Evolutionary conservation across 2,888 invertebrate species (phyloP), one percentile per base, ranked within the genome.

Genomic region (Athetis lepigone): DNA sequence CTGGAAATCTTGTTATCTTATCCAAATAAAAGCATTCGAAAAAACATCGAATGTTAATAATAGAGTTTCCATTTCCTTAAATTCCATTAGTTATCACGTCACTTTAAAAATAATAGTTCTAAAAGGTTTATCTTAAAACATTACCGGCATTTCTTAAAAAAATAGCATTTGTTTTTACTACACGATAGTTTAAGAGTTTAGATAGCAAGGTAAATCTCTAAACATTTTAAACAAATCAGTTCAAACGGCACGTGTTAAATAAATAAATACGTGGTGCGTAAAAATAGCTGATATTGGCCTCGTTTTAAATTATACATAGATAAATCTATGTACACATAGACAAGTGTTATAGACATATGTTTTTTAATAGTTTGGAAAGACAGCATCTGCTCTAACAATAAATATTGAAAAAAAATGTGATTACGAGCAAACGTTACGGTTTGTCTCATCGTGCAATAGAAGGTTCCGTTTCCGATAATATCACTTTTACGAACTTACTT

Each of bases 231-330:
- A 40, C 37, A 60, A 27, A 65, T 42, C 18, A 16, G 23, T 61
- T 9, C 40, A 16, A n/a, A 11, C 4, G 16, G 19, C 43, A 73
- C 11, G 43, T 36, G 25, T 33, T 55, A 16, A 19, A 42, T 56
- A 67, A 50, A 66, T 51, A 42, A 50, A 40, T 54, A 64, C 37
- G 72, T 40, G 9, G 8, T 36, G 11, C 9, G 2, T 47, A 47
- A 42, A 57, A 47, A 21, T 42, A 56, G 33, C 18, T 11, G n/a
- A 18, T 23, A 49, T 36, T 65, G 49, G 27, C 73, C 56, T 65
- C 23, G 52, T 16, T 43, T 71, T 39, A 49, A 43, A 54, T 49
- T 8, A 27, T 52, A 71, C 11, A 46, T 18, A 13, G 7, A 43
- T 19, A 55, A 55, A 55, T 45, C n/a, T n/a, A n/a, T n/a, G n/a